Percentiles rank a stretch among this genome's conserved stretches.
These are phyloP conservation scores for Auanema sp. DNA, from an alignment of 2,888 invertebrate genomes.

Conservation along the genomic window DNA sequence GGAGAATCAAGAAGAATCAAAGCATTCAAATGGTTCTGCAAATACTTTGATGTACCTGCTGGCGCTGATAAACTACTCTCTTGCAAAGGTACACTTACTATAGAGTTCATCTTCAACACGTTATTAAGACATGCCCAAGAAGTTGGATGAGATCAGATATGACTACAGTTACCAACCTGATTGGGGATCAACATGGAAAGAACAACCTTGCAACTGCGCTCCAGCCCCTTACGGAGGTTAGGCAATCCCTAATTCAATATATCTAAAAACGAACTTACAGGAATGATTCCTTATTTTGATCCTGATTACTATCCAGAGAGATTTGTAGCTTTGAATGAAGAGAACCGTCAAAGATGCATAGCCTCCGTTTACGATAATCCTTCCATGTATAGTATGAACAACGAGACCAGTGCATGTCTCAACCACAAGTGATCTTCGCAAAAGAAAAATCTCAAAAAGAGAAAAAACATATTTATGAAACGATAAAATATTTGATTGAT, in stretches of 20 bases:
- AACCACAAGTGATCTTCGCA: conserved; percentile 16
- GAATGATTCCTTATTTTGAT: conserved; percentile 53
- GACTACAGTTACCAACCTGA: conserved; percentile 51
- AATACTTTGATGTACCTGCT: conserved; percentile 46
- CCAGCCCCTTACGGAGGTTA: conserved; percentile 52
- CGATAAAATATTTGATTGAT: too few species aligned
- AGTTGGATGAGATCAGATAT: conserved; percentile 44
- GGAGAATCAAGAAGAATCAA: conserved; percentile 58
- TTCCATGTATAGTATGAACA: conserved; percentile 46
- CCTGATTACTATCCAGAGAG: conserved; percentile 50
- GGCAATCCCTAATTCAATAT: too few species aligned
- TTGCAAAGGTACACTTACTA: conserved; percentile 36
- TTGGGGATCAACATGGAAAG: conserved; percentile 53
- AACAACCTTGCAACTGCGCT: conserved; percentile 50
- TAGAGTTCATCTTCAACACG: neutral
- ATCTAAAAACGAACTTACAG: too few species aligned
- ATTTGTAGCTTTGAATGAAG: conserved; percentile 49
- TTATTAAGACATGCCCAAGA: conserved; percentile 46
- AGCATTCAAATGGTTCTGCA: conserved; percentile 60
- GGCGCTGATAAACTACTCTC: conserved; percentile 33
- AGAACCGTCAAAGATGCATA: conserved; percentile 44
- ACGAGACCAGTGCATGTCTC: conserved; percentile 45
- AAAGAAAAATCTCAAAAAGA: too few species aligned
- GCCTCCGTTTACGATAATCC: conserved; percentile 50
- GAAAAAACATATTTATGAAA: too few species aligned